Percentiles rank a stretch among this genome's conserved stretches.
Conservation (phyloP, 1,140 invertebrate genomes). For the Nebria ingens region DNA sequence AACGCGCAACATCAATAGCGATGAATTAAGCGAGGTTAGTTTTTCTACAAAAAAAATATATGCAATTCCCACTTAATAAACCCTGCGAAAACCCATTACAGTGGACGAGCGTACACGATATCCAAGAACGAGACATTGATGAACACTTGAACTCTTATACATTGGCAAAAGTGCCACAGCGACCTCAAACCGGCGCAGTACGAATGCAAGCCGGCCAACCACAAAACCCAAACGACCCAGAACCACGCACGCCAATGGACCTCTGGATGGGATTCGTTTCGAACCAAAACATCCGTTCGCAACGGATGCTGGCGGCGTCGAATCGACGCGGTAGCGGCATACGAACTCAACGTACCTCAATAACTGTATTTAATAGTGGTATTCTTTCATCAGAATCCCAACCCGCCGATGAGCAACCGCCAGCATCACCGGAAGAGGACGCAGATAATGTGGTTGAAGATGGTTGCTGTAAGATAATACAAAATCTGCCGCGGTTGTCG, state of each 20-base stretch:
- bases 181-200: background rate
- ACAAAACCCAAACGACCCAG: background rate
- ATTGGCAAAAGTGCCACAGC: background rate
- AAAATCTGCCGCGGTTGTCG: constrained; percentile 67
- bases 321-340: background rate
- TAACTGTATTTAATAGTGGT: constrained; percentile 8
- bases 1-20: constrained; percentile 74
- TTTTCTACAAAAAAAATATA: too few relatives aligned
- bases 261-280: constrained; percentile 30
- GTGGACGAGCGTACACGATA: constrained; percentile 91
- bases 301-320: background rate
- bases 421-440: background rate
- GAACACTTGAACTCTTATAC: constrained; percentile 34
- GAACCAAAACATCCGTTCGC: constrained; percentile 10
- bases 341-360: background rate
- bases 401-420: constrained; percentile 13
- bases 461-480: constrained; percentile 23
- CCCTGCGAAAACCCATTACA: too few relatives aligned
- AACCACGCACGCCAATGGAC: constrained; percentile 18
- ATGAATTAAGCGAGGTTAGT: constrained; percentile 72
- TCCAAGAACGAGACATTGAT: constrained; percentile 54
- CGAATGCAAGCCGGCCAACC: background rate
- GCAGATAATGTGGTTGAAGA: constrained; percentile 14
- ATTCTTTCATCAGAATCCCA: background rate
- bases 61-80: background rate